Evolutionary conservation across 2,797 vertebrate genomes (phyloP), one percentile per base, ranked within the genome.

Genomic region (Hoplostethus mediterraneus): DNA sequence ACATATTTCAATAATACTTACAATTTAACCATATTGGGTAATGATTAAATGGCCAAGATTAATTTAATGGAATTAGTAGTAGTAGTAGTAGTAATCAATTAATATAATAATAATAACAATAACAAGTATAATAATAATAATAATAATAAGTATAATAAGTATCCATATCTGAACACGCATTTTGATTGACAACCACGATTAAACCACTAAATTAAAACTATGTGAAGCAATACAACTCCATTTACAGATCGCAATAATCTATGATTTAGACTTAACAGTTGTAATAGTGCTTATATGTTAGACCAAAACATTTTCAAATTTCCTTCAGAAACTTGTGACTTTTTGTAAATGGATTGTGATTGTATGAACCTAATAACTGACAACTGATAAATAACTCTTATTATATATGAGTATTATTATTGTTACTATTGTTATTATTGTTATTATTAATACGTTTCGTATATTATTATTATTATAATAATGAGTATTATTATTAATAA

Each of bases 131-230:
- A 25, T 53, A 28, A 28, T 28, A 28, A 0, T 49, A 47, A 21
- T 38, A 63, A 25, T 53, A 28, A 28, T 28, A 28, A 28, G 28
- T 28, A 28, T 28, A 28, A 28, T 28, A 48, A 1, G 3, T 45
- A 52, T 31, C 12, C 16, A 52, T 9, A 73, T 6, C 6, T 59
- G 36, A 48, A 65, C 17, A 67, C 72, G 16, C 11, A 53, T 61
- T 82, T 76, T 62, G 17, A 74, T 80, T 49, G 57, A 62, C 7
- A 63, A 57, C 2, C 31, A 73, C n/a, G 10, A 49, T 66, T 25
- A 78, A 65, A 79, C 47, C 7, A 40, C 33, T 10, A 9, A 53
- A 3, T 57, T 63, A 28, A 77, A 74, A 70, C 33, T 36, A 53
- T 8, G 33, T 61, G 38, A 44, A 17, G 56, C 1, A 30, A 70